phyloP scores from a whole-genome alignment of 2,888 invertebrate genomes.

The Clistopyga incitator region DNA sequence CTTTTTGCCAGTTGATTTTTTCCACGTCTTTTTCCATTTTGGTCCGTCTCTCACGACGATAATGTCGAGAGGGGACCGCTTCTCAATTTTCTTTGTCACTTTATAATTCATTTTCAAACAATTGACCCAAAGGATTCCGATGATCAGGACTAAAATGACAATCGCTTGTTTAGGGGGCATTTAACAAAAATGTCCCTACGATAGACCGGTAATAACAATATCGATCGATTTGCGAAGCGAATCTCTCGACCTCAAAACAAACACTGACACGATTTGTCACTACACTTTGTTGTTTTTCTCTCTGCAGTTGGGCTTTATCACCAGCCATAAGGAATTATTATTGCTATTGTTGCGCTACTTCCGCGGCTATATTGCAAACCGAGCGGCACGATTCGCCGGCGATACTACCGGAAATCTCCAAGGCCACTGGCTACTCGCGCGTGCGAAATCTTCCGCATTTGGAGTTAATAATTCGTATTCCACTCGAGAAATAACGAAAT shows the following conservation, averaged over 20 bases:
- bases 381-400: conserved; percentile 36
- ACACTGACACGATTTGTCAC: too few relatives aligned
- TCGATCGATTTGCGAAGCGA: neutral
- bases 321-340: conserved; percentile 31
- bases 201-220: neutral
- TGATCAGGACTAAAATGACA: neutral
- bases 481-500: too few relatives aligned
- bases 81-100: neutral
- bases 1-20: neutral
- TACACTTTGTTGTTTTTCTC: too few relatives aligned
- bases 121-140: neutral
- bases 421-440: conserved; percentile 16
- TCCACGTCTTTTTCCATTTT: neutral
- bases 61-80: neutral
- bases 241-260: conserved; percentile 3
- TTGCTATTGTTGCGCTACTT: conserved; percentile 10
- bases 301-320: neutral
- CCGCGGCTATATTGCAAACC: neutral
- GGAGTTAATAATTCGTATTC: too few relatives aligned
- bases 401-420: conserved; percentile 41
- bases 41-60: conserved; percentile 14
- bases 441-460: too few relatives aligned
- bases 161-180: neutral
- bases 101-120: neutral
- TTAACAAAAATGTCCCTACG: neutral